A percentile compares a stretch with the other conserved stretches of the same genome.
Conservation (phyloP, 92 coral and sea anemone species). For the Siderastrea siderea region DNA sequence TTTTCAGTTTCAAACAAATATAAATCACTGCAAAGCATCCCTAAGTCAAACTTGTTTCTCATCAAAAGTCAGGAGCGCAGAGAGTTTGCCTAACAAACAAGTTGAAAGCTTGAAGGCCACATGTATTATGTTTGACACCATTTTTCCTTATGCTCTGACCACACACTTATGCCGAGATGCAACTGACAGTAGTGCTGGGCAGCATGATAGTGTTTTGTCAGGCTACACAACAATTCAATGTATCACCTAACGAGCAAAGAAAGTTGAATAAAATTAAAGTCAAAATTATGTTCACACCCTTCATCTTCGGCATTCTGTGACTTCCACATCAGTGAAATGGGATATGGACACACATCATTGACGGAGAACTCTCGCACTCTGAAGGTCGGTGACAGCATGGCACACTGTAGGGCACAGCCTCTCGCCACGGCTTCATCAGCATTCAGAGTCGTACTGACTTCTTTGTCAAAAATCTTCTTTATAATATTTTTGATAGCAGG, state of each 20-base stretch:
- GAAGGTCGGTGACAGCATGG: slow-evolving; percentile 98
- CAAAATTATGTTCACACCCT: slow-evolving; percentile 69
- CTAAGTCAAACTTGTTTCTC: too few species aligned
- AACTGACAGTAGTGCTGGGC: too few species aligned
- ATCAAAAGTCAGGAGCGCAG: too few species aligned
- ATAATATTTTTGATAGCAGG: slow-evolving; percentile 86
- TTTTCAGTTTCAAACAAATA: too few species aligned
- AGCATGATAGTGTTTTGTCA: too few species aligned
- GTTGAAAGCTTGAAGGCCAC: too few species aligned
- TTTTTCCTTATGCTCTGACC: too few species aligned
- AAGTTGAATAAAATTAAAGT: not conserved
- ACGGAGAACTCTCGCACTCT: slow-evolving; percentile 95
- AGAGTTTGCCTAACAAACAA: too few species aligned
- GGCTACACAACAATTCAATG: too few species aligned
- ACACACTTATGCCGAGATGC: too few species aligned
- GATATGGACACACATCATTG: slow-evolving; percentile 91
- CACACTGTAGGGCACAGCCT: slow-evolving; percentile 99
- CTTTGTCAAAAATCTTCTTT: slow-evolving; percentile 82
- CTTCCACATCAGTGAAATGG: slow-evolving; percentile 91
- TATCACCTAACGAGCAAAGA: not conserved
- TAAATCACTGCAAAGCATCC: too few species aligned
- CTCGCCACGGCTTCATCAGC: slow-evolving; percentile 98
- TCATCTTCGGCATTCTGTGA: slow-evolving; percentile 89
- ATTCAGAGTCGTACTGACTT: slow-evolving; percentile 92
- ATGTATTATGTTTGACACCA: too few species aligned